Evolutionary conservation across 2,888 invertebrate species (phyloP).

Genomic region (Cyrtodaria siliqua): DNA sequence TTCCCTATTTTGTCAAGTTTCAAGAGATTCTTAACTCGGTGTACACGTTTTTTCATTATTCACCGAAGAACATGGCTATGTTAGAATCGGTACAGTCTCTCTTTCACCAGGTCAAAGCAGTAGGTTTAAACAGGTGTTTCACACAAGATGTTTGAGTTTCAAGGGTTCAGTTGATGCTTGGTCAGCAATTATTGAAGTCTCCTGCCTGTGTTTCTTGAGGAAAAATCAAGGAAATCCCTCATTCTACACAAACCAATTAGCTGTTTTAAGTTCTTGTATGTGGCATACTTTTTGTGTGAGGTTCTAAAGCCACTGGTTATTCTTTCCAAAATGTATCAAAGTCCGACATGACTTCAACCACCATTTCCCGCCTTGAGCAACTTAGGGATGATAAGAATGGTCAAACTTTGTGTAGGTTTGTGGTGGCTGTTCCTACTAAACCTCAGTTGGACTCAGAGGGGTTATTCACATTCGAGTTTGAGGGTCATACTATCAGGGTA

Average conservation of each 20-base stretch:
- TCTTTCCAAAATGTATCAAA: constrained; percentile 54
- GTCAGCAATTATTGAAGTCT: constrained; percentile 23
- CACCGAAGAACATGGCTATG: constrained; percentile 48
- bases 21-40: constrained; percentile 45
- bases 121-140: constrained; percentile 31
- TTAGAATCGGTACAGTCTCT: constrained; percentile 26
- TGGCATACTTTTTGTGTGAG: constrained; percentile 50
- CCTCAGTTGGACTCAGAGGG: constrained; percentile 18
- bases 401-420: constrained; percentile 24
- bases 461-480: constrained; percentile 52
- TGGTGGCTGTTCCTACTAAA: constrained; percentile 22
- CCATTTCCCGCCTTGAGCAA: constrained; percentile 4
- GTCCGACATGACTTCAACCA: constrained; percentile 46
- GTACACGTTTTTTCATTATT: constrained; percentile 50
- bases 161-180: constrained; percentile 33
- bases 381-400: constrained; percentile 19
- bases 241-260: constrained; percentile 47
- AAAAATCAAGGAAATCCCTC: constrained; percentile 23
- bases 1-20: constrained; percentile 42
- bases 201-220: constrained; percentile 23
- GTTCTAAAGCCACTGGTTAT: constrained; percentile 49
- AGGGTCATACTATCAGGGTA: constrained; percentile 57
- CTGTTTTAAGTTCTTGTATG: constrained; percentile 57
- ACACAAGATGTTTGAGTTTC: constrained; percentile 38
- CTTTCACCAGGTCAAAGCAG: not conserved